These are phyloP conservation scores for Camelus dromedarius DNA, from an alignment of 2,113 vertebrate species.

Conservation along the genomic window DNA sequence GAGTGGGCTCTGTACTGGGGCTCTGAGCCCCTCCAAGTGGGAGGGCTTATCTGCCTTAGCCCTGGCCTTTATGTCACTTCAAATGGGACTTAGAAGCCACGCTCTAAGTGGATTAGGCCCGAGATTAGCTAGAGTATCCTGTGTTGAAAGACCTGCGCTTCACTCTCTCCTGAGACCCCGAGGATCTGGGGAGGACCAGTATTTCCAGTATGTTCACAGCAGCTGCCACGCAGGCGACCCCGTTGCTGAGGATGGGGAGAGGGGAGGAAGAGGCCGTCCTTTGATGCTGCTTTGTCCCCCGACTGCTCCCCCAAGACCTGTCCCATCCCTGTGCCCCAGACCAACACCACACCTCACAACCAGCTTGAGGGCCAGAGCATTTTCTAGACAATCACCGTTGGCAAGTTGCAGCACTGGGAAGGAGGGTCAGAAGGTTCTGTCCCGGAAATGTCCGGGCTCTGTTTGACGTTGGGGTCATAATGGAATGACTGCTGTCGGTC, in stretches of 20 bases:
- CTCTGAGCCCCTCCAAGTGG: neutral
- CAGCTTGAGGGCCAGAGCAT: accelerated
- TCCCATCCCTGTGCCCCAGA: neutral
- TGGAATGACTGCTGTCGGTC: neutral
- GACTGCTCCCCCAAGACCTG: neutral
- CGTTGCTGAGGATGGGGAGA: neutral
- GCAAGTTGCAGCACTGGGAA: too few species aligned
- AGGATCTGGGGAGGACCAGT: neutral
- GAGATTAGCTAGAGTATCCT: slow-evolving; percentile 68
- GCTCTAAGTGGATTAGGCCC: slow-evolving; percentile 42
- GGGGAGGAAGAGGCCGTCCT: too few species aligned
- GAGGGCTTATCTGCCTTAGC: slow-evolving; percentile 40
- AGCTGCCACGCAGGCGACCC: neutral
- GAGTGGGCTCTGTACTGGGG: neutral
- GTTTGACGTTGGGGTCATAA: neutral
- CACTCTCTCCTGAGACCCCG: slow-evolving; percentile 29
- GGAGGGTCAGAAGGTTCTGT: too few species aligned
- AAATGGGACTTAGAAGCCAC: slow-evolving; percentile 65
- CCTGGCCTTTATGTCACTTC: neutral
- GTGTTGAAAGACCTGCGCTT: slow-evolving; percentile 67
- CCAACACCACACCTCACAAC: accelerated
- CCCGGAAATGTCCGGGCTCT: neutral
- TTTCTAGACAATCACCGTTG: neutral
- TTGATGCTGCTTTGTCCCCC: accelerated
- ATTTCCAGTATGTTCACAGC: slow-evolving; percentile 26